Base-by-base conservation (phyloP, 2,113 vertebrate genomes). In the Zapus hudsonius region DNA sequence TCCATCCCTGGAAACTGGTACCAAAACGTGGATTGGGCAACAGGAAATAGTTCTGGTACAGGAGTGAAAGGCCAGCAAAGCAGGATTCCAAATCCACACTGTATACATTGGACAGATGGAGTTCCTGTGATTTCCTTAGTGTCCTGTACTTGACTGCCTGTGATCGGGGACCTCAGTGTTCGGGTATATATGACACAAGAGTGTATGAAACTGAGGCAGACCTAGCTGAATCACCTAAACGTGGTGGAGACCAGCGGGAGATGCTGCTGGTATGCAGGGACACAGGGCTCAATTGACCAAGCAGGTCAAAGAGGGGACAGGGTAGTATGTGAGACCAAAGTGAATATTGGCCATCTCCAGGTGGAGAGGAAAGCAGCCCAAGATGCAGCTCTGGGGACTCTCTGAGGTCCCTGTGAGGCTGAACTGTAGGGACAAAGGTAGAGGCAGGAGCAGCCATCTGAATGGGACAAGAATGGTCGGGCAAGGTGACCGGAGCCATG, bases 361-460 rank as follows among this genome's bases (percentile, higher is more conserved):
- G 33, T 7, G 23, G 52, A 61, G 38, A 27, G 66, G 9, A 6
- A 8, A 13, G 25, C 11, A 1, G 5, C n/a, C 27, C 1, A 0
- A 4, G 33, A 9, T 36, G 38, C 7, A 25, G 27, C 4, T 2
- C 87, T 11, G 47, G 19, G 52, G 61, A 69, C 27, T 22, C n/a
- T 11, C 47, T 7, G 29, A 36, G 13, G n/a, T 76, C 59, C 73
- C 10, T 25, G 61, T 22, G 61, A 42, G 52, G 83, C 84, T n/a
- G 69, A 69, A 5, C 36, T 70, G 7, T 15, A 3, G n/a, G 73
- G 23, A 40, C 31, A 52, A 42, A 42, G 25, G 22, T 0, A 2
- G 31, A 19, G 5, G 57, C 64, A 13, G 0, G 1, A 7, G 64
- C 1, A 8, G 78, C 4, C 47, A 1, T 73, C n/a, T 63, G 55